phyloP scores from a whole-genome alignment of 2,888 invertebrate species.

The Rhorus exstirpatorius region DNA sequence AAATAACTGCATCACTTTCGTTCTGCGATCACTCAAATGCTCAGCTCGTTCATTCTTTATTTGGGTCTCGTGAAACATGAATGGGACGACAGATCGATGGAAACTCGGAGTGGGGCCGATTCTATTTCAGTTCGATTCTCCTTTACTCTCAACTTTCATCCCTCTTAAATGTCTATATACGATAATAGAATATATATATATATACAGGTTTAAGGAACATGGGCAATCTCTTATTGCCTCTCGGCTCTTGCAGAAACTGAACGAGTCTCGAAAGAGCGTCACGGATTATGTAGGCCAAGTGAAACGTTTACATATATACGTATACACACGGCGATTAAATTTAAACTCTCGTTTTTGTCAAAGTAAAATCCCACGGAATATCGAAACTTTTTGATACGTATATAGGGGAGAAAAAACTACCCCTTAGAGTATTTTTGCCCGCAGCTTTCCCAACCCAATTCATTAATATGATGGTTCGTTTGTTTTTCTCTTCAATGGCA shows the following conservation, averaged over 20 bases:
- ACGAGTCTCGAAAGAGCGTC: constrained; percentile 47
- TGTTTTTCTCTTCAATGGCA: background rate
- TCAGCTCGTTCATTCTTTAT: constrained; percentile 36
- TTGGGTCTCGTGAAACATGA: constrained; percentile 55
- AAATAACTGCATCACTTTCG: too few relatives aligned
- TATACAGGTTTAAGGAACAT: constrained; percentile 12
- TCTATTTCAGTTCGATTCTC: constrained; percentile 57
- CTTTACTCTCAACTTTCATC: constrained; percentile 51
- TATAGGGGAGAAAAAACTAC: background rate
- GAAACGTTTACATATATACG: constrained; percentile 4
- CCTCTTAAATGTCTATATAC: constrained; percentile 27
- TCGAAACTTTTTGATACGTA: background rate
- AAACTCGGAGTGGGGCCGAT: constrained; percentile 40
- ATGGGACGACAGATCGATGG: constrained; percentile 57
- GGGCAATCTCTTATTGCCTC: constrained; percentile 47
- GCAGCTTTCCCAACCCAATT: background rate
- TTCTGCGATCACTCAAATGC: too few relatives aligned
- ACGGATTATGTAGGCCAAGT: constrained; percentile 52
- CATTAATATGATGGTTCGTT: background rate
- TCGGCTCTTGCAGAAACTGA: constrained; percentile 30
- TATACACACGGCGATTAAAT: constrained; percentile 2
- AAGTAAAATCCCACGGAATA: constrained; percentile 11
- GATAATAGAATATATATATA: constrained; percentile 49
- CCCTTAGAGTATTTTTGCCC: background rate
- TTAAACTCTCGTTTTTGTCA: background rate